A percentile compares a stretch with the other conserved stretches of the same genome.
phyloP scores from a whole-genome alignment of 53 echinoderm and acorn worm species.

The Hippasteria phrygiana region DNA sequence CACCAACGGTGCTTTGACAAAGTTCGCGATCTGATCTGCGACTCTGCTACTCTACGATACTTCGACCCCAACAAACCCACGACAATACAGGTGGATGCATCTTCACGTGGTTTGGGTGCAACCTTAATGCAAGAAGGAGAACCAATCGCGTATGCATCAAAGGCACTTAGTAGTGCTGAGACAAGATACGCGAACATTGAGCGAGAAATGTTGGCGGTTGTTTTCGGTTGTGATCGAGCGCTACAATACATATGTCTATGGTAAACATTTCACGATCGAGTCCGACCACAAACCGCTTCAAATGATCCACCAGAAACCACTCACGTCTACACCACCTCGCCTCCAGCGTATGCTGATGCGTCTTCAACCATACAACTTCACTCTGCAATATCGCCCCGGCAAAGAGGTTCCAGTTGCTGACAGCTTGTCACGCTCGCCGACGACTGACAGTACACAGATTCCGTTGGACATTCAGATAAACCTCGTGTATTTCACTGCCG shows the following conservation, averaged over 20 bases:
- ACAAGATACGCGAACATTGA: constrained; percentile 66
- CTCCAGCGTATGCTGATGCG: constrained; percentile 73
- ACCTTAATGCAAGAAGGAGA: constrained; percentile 64
- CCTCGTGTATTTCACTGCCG: constrained; percentile 32
- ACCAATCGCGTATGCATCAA: constrained; percentile 69
- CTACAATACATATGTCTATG: constrained; percentile 72
- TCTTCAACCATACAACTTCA: constrained; percentile 67
- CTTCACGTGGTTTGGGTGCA: constrained; percentile 62
- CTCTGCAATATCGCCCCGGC: constrained; percentile 55
- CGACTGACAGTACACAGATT: constrained; percentile 7
- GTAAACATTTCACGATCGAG: constrained; percentile 70
- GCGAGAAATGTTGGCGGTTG: constrained; percentile 55
- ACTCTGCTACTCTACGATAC: constrained; percentile 44
- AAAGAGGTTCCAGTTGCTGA: constrained; percentile 58
- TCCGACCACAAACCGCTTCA: constrained; percentile 79
- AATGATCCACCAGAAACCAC: constrained; percentile 73
- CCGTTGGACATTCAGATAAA: constrained; percentile 51
- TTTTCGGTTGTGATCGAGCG: constrained; percentile 67
- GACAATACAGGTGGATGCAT: constrained; percentile 66
- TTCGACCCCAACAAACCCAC: constrained; percentile 69
- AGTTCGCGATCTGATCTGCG: constrained; percentile 16
- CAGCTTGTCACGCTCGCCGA: constrained; percentile 62
- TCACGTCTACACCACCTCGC: constrained; percentile 71
- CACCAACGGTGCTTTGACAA: constrained; percentile 14
- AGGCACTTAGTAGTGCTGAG: constrained; percentile 59